Percentiles rank a stretch among this genome's conserved stretches.
Evolutionary conservation across 2,113 vertebrate species (phyloP).

Genomic region (Rhinolophus sinicus): DNA sequence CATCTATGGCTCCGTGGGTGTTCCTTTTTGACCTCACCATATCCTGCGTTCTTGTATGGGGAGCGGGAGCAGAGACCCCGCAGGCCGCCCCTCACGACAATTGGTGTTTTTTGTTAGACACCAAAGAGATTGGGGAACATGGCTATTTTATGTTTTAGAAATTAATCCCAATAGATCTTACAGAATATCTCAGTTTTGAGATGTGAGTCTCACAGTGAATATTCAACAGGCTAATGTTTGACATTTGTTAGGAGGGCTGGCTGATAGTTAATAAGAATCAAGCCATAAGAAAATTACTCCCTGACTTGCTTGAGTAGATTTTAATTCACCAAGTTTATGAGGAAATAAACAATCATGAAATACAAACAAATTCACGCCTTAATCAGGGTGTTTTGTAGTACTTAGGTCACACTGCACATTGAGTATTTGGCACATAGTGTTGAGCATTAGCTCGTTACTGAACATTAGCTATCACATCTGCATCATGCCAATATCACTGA

Average conservation of each 20-base stretch:
- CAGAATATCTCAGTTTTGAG: slow-evolving; percentile 19
- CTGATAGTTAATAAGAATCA: slow-evolving; percentile 38
- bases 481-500: neutral
- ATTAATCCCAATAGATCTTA: neutral
- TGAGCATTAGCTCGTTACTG: neutral
- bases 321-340: neutral
- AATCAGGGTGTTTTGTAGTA: neutral
- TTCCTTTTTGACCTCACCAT: too few relatives aligned
- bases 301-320: neutral
- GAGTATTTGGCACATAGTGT: neutral
- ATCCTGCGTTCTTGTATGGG: too few relatives aligned
- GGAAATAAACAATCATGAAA: slow-evolving; percentile 34
- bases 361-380: neutral
- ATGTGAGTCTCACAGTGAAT: neutral
- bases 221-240: slow-evolving; percentile 21
- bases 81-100: too few relatives aligned
- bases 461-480: neutral
- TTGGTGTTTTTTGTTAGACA: slow-evolving; percentile 33
- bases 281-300: neutral
- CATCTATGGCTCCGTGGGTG: too few relatives aligned
- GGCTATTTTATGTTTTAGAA: slow-evolving; percentile 31
- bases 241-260: neutral
- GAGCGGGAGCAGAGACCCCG: too few relatives aligned
- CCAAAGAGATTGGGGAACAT: neutral
- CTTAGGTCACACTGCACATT: neutral